phyloP scores from a whole-genome alignment of 35 echinoderm and acorn worm genomes.

The Eucidaris tribuloides region DNA sequence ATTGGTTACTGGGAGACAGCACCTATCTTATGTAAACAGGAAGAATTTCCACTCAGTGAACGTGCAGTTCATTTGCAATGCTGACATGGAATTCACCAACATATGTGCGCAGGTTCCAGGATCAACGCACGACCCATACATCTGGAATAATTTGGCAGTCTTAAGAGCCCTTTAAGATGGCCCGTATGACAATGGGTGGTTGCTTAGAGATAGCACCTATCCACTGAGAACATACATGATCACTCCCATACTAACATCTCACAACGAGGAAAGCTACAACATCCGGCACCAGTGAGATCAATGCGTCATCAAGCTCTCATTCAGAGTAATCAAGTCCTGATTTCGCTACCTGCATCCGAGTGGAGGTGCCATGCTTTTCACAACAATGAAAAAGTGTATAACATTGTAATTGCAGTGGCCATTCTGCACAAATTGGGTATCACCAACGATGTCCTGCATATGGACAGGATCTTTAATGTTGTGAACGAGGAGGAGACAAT shows the following conservation, averaged over 20 bases:
- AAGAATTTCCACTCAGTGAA: background rate
- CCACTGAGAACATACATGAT: background rate
- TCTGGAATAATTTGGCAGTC: background rate
- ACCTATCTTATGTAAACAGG: background rate
- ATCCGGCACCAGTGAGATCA: background rate
- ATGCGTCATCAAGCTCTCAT: background rate
- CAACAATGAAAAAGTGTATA: background rate
- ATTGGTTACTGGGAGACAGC: no score
- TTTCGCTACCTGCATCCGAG: background rate
- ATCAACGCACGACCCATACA: background rate
- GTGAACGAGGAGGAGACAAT: no score
- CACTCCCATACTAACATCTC: background rate
- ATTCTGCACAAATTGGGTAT: slow-evolving; percentile 18
- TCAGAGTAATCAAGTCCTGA: background rate
- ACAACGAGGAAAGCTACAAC: background rate
- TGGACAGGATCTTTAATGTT: no score
- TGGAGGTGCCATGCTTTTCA: slow-evolving; percentile 11
- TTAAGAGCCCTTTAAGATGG: background rate
- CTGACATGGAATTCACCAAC: background rate
- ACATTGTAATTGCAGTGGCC: background rate
- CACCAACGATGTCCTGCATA: background rate
- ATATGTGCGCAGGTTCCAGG: background rate
- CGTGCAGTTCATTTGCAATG: no score
- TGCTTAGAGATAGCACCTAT: background rate
- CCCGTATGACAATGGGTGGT: no score